Evolutionary conservation across 2,113 vertebrate genomes (phyloP).

Genomic region (Notothenia rossii): DNA sequence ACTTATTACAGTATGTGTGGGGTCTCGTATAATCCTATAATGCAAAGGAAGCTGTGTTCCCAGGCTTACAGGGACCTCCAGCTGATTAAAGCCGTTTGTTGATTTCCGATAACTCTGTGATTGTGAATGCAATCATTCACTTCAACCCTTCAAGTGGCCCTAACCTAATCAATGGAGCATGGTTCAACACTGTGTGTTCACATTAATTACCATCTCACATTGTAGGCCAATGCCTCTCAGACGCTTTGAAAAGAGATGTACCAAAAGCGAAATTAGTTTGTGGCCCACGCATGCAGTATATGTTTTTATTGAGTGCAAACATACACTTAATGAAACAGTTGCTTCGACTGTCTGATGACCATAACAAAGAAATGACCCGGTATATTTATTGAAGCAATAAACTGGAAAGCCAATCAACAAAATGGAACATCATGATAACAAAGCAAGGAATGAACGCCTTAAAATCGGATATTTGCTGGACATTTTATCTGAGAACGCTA

Average conservation of each 20-base stretch:
- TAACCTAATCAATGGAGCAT: background rate
- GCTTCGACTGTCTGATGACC: background rate
- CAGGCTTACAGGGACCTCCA: background rate
- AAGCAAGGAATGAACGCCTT: background rate
- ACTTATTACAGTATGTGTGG: background rate
- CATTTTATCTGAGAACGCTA: slow-evolving; percentile 19
- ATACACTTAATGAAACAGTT: background rate
- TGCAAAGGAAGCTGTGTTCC: background rate
- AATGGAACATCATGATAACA: background rate
- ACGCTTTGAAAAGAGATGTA: background rate
- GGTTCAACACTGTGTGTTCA: background rate
- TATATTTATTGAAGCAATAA: slow-evolving; percentile 34
- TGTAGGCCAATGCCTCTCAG: background rate
- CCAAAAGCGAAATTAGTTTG: background rate
- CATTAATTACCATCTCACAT: background rate
- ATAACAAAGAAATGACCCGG: background rate
- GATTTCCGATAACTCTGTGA: background rate
- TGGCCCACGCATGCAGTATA: background rate
- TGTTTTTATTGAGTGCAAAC: background rate
- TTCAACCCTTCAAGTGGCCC: background rate
- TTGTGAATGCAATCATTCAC: background rate
- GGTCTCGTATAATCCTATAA: background rate
- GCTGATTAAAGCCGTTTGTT: background rate
- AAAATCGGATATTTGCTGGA: slow-evolving; percentile 41
- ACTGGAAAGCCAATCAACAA: background rate